Percentiles rank a stretch among this genome's conserved stretches.
These are phyloP conservation scores for Hippopotamyrus pictus DNA, from an alignment of 2,797 vertebrate species.

Conservation along the genomic window DNA sequence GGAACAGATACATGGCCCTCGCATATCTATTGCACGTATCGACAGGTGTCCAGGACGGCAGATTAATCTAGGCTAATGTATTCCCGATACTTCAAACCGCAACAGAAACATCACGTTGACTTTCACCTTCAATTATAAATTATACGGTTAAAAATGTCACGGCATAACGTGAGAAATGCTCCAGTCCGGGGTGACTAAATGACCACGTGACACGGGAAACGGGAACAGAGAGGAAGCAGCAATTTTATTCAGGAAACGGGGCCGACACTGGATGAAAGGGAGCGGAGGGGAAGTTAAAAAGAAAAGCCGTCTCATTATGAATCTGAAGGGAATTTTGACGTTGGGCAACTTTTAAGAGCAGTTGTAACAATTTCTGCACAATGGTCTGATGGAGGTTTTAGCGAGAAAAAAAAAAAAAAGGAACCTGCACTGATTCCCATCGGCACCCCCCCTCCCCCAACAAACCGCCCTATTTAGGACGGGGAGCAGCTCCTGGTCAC, in stretches of 20 bases:
- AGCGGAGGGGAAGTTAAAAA: not conserved
- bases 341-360: not conserved
- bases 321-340: not conserved
- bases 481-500: slow-evolving; percentile 44
- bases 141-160: not conserved
- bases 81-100: not conserved
- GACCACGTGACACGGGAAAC: not conserved
- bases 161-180: not conserved
- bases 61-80: not conserved
- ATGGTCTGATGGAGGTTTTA: not conserved
- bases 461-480: slow-evolving; percentile 16
- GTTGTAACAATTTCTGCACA: not conserved
- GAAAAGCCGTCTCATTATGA: not conserved
- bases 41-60: not conserved
- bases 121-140: not conserved
- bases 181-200: not conserved
- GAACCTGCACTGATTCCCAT: not conserved
- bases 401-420: not conserved
- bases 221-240: not conserved
- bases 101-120: not conserved
- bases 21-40: slow-evolving; percentile 23
- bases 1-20: slow-evolving; percentile 21
- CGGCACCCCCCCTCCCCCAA: not conserved
- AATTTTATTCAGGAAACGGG: not conserved
- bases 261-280: not conserved